Evolutionary conservation across 2,113 vertebrate genomes (phyloP).

Genomic region (Callipepla squamata): DNA sequence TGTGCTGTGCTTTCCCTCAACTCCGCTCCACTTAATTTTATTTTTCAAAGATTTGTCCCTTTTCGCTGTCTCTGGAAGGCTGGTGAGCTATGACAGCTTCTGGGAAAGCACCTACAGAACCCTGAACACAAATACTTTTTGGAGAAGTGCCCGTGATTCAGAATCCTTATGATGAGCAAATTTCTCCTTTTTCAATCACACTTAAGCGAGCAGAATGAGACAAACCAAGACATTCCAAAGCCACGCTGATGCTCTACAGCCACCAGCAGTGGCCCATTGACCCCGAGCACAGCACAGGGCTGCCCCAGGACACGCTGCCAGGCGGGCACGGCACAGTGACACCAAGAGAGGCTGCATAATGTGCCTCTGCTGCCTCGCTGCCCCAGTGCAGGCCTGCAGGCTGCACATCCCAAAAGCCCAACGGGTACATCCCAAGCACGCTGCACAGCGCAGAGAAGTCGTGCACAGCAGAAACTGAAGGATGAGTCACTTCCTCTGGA

Average conservation of each 20-base stretch:
- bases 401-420: background rate
- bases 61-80: background rate
- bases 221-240: background rate
- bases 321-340: background rate
- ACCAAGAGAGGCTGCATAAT: background rate
- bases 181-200: background rate
- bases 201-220: background rate
- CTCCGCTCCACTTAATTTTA: too few relatives aligned
- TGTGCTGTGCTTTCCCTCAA: background rate
- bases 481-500: constrained; percentile 74
- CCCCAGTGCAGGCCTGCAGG: background rate
- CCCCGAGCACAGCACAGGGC: background rate
- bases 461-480: constrained; percentile 52
- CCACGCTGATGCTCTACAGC: too few relatives aligned
- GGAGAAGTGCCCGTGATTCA: constrained; percentile 2
- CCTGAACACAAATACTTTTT: background rate
- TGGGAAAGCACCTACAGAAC: background rate
- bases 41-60: background rate
- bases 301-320: background rate
- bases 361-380: background rate
- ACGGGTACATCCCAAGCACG: constrained; percentile 8
- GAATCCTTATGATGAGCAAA: background rate
- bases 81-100: background rate
- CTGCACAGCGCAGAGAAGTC: background rate
- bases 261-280: background rate